A percentile compares a stretch with the other conserved stretches of the same genome.
phyloP scores from a whole-genome alignment of 2,888 invertebrate genomes.

The Magallana nippona region DNA sequence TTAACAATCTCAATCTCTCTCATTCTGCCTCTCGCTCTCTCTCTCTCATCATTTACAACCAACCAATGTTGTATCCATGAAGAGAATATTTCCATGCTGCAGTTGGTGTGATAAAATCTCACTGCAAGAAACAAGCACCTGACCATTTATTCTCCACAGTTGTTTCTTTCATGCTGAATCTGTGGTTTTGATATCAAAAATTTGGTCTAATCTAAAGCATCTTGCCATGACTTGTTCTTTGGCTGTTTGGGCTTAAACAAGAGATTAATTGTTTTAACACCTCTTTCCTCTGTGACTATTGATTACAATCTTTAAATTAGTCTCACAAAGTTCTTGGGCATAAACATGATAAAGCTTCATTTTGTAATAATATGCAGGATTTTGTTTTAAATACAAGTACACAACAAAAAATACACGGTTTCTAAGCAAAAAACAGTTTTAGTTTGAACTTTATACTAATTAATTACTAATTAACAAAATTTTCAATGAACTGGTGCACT shows the following conservation, averaged over 20 bases:
- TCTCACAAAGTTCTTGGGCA: too few species aligned
- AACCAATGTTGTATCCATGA: not conserved
- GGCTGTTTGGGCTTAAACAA: constrained; percentile 11
- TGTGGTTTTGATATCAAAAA: constrained; percentile 22
- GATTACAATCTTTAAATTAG: not conserved
- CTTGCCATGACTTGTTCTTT: not conserved
- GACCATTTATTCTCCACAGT: not conserved
- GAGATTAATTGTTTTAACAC: constrained; percentile 30
- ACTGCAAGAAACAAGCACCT: not conserved
- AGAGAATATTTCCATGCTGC: not conserved
- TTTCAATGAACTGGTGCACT: too few species aligned
- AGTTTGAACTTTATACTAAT: too few species aligned
- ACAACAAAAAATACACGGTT: too few species aligned
- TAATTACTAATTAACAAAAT: too few species aligned
- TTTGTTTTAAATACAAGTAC: too few species aligned
- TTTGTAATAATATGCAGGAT: too few species aligned
- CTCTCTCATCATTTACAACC: not conserved
- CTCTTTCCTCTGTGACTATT: not conserved
- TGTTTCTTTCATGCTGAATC: constrained; percentile 13
- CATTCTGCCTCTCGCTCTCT: not conserved
- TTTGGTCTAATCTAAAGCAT: not conserved
- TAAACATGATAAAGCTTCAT: too few species aligned
- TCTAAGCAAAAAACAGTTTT: too few species aligned
- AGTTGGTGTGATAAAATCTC: not conserved
- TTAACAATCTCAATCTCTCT: not conserved